Percentiles rank a stretch among this genome's conserved stretches.
phyloP scores from a whole-genome alignment of 1,140 invertebrate species.

The Pseudachorutes palmiensis region DNA sequence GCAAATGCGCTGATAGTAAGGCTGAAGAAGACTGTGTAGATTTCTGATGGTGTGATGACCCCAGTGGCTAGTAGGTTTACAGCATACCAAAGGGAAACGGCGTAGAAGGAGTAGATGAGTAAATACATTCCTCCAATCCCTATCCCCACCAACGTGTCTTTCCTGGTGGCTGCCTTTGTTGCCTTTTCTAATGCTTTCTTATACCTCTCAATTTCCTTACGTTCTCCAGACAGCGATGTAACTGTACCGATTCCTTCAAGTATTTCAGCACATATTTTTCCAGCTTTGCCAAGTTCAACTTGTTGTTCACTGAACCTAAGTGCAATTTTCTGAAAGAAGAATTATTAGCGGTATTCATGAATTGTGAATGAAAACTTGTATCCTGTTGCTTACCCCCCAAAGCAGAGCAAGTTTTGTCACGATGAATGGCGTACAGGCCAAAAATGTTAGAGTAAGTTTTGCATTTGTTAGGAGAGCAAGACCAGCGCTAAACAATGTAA shows the following conservation, averaged over 20 bases:
- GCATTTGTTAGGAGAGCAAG: constrained; percentile 70
- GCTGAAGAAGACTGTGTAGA: constrained; percentile 67
- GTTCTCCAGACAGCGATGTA: constrained; percentile 68
- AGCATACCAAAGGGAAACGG: constrained; percentile 77
- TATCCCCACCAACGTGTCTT: constrained; percentile 63
- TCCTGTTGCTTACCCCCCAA: neutral
- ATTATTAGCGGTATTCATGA: constrained; percentile 51
- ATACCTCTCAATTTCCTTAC: constrained; percentile 58
- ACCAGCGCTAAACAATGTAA: constrained; percentile 59
- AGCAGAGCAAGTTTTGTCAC: neutral
- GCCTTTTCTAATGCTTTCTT: constrained; percentile 54
- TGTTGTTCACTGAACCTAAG: no score
- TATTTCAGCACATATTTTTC: no score
- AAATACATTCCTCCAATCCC: constrained; percentile 64
- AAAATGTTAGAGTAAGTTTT: constrained; percentile 70
- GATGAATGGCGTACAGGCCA: constrained; percentile 61
- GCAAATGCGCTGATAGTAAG: constrained; percentile 76
- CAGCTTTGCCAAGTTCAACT: no score
- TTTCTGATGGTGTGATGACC: constrained; percentile 54
- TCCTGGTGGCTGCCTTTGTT: constrained; percentile 56
- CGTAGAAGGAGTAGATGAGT: constrained; percentile 65
- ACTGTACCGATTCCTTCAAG: no score
- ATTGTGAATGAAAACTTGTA: neutral
- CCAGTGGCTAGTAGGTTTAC: constrained; percentile 57
- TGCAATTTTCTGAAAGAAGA: no score